Evolutionary conservation across 2,888 invertebrate genomes (phyloP).

Genomic region (Sarcophaga subvicina): DNA sequence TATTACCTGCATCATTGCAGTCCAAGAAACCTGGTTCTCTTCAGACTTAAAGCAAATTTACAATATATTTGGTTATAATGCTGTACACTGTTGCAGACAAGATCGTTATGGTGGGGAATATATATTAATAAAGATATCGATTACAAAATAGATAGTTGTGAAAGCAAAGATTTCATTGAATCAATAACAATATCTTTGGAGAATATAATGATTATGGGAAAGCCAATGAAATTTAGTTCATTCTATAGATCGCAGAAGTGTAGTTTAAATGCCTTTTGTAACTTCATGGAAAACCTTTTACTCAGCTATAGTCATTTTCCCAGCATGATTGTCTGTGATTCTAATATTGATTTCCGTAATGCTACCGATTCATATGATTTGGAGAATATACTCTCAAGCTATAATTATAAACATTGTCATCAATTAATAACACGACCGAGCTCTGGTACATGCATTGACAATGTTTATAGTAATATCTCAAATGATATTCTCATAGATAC

Average conservation of each 20-base stretch:
- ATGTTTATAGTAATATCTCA: neutral
- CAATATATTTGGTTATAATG: neutral
- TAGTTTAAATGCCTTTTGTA: neutral
- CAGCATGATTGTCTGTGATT: neutral
- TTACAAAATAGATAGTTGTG: neutral
- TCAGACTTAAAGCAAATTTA: neutral
- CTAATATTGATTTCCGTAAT: neutral
- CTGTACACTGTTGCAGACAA: neutral
- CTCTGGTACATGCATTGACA: slow-evolving; percentile 6
- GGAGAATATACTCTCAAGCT: neutral
- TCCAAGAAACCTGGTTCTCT: slow-evolving; percentile 3
- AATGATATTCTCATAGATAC: neutral
- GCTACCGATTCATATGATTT: neutral
- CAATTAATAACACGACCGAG: neutral
- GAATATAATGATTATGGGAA: neutral
- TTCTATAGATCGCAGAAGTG: slow-evolving; percentile 9
- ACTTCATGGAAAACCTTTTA: neutral
- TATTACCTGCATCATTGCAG: neutral
- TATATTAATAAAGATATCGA: neutral
- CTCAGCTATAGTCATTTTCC: neutral
- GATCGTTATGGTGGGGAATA: neutral
- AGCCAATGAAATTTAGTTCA: neutral
- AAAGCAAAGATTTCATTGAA: slow-evolving; percentile 12
- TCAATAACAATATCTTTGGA: neutral
- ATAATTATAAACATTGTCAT: neutral